Percentiles rank a stretch among this genome's conserved stretches.
Conservation (phyloP, 2,113 vertebrate species). For the Speoplatyrhinus poulsoni region DNA sequence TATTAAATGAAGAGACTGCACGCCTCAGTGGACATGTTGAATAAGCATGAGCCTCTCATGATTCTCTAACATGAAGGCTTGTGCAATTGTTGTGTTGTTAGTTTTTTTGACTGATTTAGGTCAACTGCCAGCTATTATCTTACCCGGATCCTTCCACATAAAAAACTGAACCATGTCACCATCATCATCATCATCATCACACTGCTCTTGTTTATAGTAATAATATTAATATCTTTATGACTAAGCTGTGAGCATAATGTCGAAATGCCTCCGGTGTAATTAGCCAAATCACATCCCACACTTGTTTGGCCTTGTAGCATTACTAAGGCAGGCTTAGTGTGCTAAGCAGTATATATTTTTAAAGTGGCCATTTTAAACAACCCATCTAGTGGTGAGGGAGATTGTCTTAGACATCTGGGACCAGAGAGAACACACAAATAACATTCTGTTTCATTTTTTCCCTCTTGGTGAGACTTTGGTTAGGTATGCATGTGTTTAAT, state of each 20-base stretch:
- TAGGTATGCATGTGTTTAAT: background rate
- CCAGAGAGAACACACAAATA: constrained; percentile 15
- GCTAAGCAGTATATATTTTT: constrained; percentile 4
- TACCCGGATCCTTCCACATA: constrained; percentile 1
- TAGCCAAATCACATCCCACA: constrained; percentile 32
- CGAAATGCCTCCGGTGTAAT: constrained; percentile 24
- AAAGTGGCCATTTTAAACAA: constrained; percentile 9
- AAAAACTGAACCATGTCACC: constrained; percentile 4
- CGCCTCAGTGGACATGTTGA: constrained; percentile 68
- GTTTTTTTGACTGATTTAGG: constrained; percentile 14
- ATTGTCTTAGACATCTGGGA: constrained; percentile 16
- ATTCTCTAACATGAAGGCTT: constrained; percentile 46
- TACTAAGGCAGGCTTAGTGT: constrained; percentile 11
- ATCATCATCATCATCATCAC: too few species aligned
- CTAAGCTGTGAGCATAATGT: constrained; percentile 31
- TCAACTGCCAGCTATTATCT: constrained; percentile 20
- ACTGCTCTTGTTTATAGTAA: too few species aligned
- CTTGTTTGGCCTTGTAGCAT: constrained; percentile 20
- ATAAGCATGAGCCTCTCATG: constrained; percentile 64
- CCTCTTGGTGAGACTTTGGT: background rate
- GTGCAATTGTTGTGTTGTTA: constrained; percentile 40
- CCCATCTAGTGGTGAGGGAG: background rate
- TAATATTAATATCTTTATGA: too few species aligned
- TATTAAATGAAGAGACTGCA: constrained; percentile 68
- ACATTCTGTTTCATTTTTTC: background rate